phyloP scores from a whole-genome alignment of 1,140 invertebrate species.

The Drosophila mauritiana region DNA sequence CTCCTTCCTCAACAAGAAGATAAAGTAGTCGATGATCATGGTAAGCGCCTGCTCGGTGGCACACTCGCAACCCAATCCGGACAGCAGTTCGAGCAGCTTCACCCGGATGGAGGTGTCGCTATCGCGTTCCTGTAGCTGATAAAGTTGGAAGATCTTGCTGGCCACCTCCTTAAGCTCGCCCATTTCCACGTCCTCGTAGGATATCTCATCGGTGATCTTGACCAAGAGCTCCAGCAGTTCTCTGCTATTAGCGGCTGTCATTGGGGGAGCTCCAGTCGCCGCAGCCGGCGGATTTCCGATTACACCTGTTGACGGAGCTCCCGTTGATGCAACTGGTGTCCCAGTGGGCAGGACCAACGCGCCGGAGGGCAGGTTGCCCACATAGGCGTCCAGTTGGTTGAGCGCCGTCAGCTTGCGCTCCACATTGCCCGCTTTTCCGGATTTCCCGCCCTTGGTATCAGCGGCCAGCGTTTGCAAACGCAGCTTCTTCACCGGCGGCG shows the following conservation, averaged over 20 bases:
- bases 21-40: constrained; percentile 88
- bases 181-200: constrained; percentile 63
- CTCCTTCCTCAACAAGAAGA: constrained; percentile 90
- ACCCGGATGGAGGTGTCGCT: constrained; percentile 76
- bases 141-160: constrained; percentile 66
- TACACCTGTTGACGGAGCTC: not conserved
- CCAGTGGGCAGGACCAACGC: not conserved
- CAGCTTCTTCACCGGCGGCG: constrained; percentile 66
- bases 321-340: not conserved
- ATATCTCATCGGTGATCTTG: constrained; percentile 77
- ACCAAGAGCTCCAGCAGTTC: constrained; percentile 75
- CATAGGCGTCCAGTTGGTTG: constrained; percentile 55
- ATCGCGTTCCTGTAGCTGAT: constrained; percentile 72
- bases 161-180: constrained; percentile 66
- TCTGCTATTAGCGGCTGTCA: constrained; percentile 23
- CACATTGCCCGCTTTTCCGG: constrained; percentile 21
- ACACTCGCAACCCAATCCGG: constrained; percentile 68
- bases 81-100: constrained; percentile 69
- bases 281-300: not conserved
- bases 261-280: not conserved
- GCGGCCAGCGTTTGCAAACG: constrained; percentile 60
- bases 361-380: constrained; percentile 12
- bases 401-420: constrained; percentile 53
- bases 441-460: constrained; percentile 20
- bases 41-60: constrained; percentile 56